Percentiles rank a stretch among this genome's conserved stretches.
These are phyloP conservation scores for Thinocorus orbignyianus DNA, from an alignment of 2,113 vertebrate genomes.

Conservation along the genomic window DNA sequence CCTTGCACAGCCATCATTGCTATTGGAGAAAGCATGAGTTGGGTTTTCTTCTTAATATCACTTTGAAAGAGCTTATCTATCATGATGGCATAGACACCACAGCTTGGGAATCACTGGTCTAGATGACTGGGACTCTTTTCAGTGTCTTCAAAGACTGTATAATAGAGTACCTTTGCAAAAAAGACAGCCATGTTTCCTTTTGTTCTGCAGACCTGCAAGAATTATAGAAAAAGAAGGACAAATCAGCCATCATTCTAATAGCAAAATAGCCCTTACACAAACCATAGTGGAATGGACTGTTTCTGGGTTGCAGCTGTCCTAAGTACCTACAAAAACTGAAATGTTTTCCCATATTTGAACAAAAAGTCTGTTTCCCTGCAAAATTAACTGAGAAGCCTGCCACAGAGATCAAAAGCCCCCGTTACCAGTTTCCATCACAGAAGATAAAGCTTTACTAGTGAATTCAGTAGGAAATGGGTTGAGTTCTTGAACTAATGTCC, in stretches of 20 bases:
- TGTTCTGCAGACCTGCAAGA: slow-evolving; percentile 85
- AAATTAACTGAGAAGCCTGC: not conserved
- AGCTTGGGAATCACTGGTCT: not conserved
- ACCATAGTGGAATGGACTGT: not conserved
- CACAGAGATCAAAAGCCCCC: not conserved
- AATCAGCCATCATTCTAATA: not conserved
- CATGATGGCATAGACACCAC: not conserved
- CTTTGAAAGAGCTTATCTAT: not conserved
- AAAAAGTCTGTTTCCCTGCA: not conserved
- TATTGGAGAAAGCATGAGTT: not conserved
- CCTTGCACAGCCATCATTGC: not conserved
- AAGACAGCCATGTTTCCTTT: slow-evolving; percentile 90
- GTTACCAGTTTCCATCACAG: not conserved
- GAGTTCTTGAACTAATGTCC: not conserved
- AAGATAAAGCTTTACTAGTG: not conserved
- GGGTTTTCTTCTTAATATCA: not conserved
- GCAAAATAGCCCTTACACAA: not conserved
- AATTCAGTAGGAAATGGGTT: not conserved
- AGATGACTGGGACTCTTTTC: not conserved
- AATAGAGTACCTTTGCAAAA: slow-evolving; percentile 86
- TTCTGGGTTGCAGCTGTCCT: not conserved
- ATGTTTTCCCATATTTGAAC: not conserved
- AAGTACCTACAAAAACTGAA: not conserved
- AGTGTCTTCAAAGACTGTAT: not conserved
- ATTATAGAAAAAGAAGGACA: slow-evolving; percentile 30